Evolutionary conservation across 2,888 invertebrate genomes (phyloP).

Genomic region (Lypha dubia): DNA sequence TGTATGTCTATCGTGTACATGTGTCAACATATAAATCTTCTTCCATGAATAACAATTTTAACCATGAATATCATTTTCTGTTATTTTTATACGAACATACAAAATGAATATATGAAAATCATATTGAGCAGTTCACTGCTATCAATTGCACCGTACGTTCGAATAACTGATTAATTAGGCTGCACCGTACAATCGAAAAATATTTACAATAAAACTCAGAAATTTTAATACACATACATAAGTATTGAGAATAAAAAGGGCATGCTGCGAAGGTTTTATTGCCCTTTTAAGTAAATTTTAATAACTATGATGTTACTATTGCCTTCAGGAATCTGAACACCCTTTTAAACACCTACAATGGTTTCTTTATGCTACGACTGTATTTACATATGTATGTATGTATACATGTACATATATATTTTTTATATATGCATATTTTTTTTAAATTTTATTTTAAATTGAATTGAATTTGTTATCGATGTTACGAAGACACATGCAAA

Average conservation of each 20-base stretch:
- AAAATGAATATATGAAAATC: slow-evolving; percentile 15
- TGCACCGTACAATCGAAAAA: too few species aligned
- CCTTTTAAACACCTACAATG: background rate
- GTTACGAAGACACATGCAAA: slow-evolving; percentile 14
- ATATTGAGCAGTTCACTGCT: slow-evolving; percentile 11
- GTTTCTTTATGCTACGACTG: background rate
- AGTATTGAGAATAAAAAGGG: background rate
- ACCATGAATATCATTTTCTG: slow-evolving; percentile 33
- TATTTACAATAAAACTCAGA: background rate
- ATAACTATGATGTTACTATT: background rate
- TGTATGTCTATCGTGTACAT: too few species aligned
- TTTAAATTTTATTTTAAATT: background rate
- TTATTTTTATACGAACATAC: background rate
- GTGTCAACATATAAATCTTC: slow-evolving; percentile 55
- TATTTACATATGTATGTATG: background rate
- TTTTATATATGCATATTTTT: background rate
- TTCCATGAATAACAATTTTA: slow-evolving; percentile 49
- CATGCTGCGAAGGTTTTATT: too few species aligned
- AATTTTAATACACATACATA: background rate
- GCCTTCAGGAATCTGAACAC: background rate
- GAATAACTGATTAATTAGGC: background rate
- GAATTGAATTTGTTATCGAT: slow-evolving; percentile 8
- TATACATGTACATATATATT: background rate
- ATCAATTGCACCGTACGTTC: background rate
- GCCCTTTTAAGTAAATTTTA: background rate